A percentile compares a stretch with the other conserved stretches of the same genome.
phyloP scores from a whole-genome alignment of 2,797 vertebrate genomes.

The Sebastes itinus region DNA sequence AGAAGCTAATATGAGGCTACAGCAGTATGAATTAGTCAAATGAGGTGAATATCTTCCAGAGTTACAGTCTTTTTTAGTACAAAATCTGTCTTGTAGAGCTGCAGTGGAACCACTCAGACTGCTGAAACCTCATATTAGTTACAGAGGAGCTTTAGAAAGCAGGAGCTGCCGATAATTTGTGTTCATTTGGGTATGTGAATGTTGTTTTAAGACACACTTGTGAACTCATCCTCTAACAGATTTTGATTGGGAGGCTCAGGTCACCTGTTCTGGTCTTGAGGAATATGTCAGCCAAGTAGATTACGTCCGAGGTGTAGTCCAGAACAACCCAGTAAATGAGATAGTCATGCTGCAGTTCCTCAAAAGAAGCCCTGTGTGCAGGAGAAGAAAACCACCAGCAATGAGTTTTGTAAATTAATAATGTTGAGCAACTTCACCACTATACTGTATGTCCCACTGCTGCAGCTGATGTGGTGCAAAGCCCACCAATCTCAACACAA shows the following conservation, averaged over 20 bases:
- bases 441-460: background rate
- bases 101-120: background rate
- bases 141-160: background rate
- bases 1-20: background rate
- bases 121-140: background rate
- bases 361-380: slow-evolving; percentile 91
- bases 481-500: background rate
- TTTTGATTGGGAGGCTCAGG: background rate
- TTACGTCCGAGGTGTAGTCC: slow-evolving; percentile 89
- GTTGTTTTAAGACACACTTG: background rate
- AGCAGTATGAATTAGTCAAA: background rate
- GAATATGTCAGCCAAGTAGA: slow-evolving; percentile 93
- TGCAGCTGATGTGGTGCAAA: background rate
- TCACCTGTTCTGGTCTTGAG: slow-evolving; percentile 92
- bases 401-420: background rate
- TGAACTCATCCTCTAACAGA: background rate
- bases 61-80: too few relatives aligned
- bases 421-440: background rate
- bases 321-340: slow-evolving; percentile 87
- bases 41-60: background rate
- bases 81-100: background rate
- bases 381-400: background rate
- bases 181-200: background rate
- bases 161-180: background rate
- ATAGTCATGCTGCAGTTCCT: slow-evolving; percentile 92